A percentile compares a stretch with the other conserved stretches of the same genome.
These are phyloP conservation scores for Selene dorsalis DNA, from an alignment of 2,797 vertebrate species.

Conservation along the genomic window DNA sequence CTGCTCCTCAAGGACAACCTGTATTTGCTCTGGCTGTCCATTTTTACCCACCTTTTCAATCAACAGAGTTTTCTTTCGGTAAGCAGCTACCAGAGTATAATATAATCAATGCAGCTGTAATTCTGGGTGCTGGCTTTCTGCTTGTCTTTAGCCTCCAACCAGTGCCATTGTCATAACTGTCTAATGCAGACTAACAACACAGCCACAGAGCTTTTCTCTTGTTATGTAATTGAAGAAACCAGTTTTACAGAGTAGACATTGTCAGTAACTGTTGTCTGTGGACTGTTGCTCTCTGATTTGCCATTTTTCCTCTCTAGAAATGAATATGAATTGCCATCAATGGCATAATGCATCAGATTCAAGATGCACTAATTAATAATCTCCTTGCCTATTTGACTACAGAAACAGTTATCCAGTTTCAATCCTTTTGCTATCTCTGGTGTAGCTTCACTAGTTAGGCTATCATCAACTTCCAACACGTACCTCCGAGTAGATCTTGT, in stretches of 20 bases:
- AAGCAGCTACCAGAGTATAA: background rate
- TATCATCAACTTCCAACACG: constrained; percentile 45
- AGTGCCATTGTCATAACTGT: constrained; percentile 21
- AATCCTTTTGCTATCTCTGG: constrained; percentile 20
- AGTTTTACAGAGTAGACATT: background rate
- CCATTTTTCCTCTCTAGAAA: constrained; percentile 6
- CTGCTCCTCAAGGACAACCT: constrained; percentile 1
- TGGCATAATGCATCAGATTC: background rate
- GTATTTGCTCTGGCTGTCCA: constrained; percentile 14
- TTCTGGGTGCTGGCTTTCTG: background rate
- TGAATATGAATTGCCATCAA: background rate
- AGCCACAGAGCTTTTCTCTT: constrained; percentile 27
- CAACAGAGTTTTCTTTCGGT: background rate
- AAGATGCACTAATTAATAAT: background rate
- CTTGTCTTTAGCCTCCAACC: constrained; percentile 11
- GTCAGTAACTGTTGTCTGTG: constrained; percentile 32
- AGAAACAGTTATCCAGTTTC: constrained; percentile 26
- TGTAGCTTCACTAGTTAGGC: constrained; percentile 24
- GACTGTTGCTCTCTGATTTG: background rate
- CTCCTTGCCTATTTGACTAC: background rate
- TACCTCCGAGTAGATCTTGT: constrained; percentile 40
- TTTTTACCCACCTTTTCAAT: background rate
- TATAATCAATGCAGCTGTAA: background rate
- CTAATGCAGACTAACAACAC: constrained; percentile 49
- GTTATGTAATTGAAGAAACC: constrained; percentile 55